A percentile compares a stretch with the other conserved stretches of the same genome.
Evolutionary conservation across 2,113 vertebrate species (phyloP).

Genomic region (Calyptomena viridis): DNA sequence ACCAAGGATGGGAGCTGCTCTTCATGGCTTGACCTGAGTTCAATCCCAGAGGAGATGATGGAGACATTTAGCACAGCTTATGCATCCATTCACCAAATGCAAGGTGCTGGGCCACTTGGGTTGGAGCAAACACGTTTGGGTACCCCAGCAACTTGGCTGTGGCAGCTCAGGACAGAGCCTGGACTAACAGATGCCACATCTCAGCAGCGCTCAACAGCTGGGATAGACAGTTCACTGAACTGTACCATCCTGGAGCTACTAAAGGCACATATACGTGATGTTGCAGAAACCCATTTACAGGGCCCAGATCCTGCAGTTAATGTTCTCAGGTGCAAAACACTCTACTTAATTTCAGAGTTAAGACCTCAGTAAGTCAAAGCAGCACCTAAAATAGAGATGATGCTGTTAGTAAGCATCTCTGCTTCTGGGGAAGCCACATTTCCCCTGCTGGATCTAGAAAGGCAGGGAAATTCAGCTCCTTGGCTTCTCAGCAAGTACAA

Average conservation of each 20-base stretch:
- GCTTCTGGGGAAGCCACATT: not conserved
- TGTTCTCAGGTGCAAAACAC: not conserved
- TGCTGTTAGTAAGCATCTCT: not conserved
- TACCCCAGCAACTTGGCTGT: not conserved
- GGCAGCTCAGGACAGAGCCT: not conserved
- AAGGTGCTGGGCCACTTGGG: not conserved
- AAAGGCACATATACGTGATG: not conserved
- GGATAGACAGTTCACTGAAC: not conserved
- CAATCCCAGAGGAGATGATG: not conserved
- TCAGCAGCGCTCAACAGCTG: not conserved
- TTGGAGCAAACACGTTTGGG: not conserved
- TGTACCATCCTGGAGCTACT: not conserved
- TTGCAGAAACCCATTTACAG: not conserved
- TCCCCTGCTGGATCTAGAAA: not conserved
- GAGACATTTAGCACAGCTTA: not conserved
- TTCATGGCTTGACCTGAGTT: not conserved
- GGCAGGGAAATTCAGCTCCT: not conserved
- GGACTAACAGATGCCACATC: not conserved
- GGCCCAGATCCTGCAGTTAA: not conserved
- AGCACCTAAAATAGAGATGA: not conserved
- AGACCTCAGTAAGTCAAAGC: not conserved
- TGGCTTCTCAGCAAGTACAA: not conserved
- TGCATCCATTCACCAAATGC: fast-evolving
- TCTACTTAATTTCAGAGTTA: not conserved
- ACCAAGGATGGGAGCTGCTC: not conserved